A percentile compares a stretch with the other conserved stretches of the same genome.
Evolutionary conservation across 2,888 invertebrate genomes (phyloP).

Genomic region (Mesoligia furuncula): DNA sequence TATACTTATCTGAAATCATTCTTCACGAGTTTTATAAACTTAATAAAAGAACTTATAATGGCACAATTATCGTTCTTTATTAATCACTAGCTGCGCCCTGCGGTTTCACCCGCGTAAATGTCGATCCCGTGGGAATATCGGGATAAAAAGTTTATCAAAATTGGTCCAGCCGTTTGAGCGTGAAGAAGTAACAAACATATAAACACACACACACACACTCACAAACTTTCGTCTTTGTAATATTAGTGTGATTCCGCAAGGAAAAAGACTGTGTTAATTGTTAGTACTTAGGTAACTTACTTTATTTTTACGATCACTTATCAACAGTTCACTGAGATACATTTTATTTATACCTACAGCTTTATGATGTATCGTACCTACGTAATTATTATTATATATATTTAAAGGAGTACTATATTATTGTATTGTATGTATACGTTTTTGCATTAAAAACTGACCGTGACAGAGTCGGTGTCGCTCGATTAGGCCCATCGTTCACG

Average conservation of each 20-base stretch:
- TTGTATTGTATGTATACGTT: too few species aligned
- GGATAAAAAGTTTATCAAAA: too few species aligned
- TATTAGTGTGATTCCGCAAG: too few species aligned
- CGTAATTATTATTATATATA: not conserved
- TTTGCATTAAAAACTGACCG: not conserved
- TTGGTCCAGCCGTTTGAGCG: too few species aligned
- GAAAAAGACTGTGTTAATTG: not conserved
- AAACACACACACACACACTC: too few species aligned
- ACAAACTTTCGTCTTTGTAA: too few species aligned
- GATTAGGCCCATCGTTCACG: not conserved
- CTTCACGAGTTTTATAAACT: not conserved
- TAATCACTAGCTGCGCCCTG: too few species aligned
- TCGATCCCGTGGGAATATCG: too few species aligned
- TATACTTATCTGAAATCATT: not conserved
- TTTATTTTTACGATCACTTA: slow-evolving; percentile 14
- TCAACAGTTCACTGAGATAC: slow-evolving; percentile 25
- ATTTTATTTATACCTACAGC: not conserved
- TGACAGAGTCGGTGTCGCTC: not conserved
- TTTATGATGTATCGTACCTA: not conserved
- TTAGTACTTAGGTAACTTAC: not conserved
- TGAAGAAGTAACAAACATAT: too few species aligned
- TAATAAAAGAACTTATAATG: not conserved
- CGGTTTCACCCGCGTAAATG: too few species aligned
- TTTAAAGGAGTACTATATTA: not conserved
- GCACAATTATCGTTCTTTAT: not conserved